Evolutionary conservation across 2,888 invertebrate genomes (phyloP), one percentile per base, ranked within the genome.

Genomic region (Orchesellides sinensis): DNA sequence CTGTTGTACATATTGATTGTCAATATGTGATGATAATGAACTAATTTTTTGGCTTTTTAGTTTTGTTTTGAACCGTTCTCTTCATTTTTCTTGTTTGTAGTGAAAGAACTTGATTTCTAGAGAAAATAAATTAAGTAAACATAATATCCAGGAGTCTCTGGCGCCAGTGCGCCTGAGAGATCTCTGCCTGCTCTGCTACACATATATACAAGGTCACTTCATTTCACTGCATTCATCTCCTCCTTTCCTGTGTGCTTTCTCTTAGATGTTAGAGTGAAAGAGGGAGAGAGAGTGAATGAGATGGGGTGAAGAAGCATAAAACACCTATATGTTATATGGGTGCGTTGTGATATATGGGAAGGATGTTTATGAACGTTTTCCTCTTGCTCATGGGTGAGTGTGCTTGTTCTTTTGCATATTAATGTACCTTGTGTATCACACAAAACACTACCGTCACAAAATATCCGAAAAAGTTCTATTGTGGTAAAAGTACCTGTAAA

Each of bases 131-230:
- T n/a, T n/a, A n/a, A n/a, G n/a, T 45, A 29, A 29, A 19, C 29
- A 74, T n/a, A n/a, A n/a, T 32, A 63, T 74, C 19, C 40, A 52
- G 21, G 45, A 59, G 25, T 45, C n/a, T n/a, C 75, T 77, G 75
- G 75, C 75, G 75, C 75, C 75, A 77, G 75, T 66, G 65, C 68
- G 54, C 75, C 66, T 77, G 40, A 54, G 75, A 77, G 75, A 77
- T 77, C 40, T 63, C n/a, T n/a, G n/a, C n/a, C n/a, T n/a, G n/a
- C n/a, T n/a, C n/a, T n/a, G n/a, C n/a, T n/a, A n/a, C n/a, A n/a
- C n/a, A n/a, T n/a, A n/a, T 54, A 25, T 56, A 75, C 75, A 77
- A 77, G 75, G 75, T 65, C 75, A 77, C 49, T 77, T 65, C 52
- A 40, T 35, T 54, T 65, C 12, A 27, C 27, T 65, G 40, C 52